phyloP scores from a whole-genome alignment of 2,113 vertebrate genomes.

The Bothrops jararaca region DNA sequence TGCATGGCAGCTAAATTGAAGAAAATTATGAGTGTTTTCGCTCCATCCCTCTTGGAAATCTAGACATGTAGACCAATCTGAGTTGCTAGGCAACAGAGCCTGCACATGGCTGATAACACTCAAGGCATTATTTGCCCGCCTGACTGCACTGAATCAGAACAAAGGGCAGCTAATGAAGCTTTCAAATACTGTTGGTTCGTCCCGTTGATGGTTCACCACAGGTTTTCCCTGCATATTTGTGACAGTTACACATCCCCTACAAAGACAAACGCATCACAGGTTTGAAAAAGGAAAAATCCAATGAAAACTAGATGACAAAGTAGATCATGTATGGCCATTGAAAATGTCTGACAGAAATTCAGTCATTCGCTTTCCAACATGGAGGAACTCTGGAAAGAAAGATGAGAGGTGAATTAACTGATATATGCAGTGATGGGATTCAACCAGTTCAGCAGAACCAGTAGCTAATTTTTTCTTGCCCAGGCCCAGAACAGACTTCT shows the following conservation, averaged over 20 bases:
- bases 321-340: neutral
- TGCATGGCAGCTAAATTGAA: constrained; percentile 56
- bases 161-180: constrained; percentile 68
- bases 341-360: constrained; percentile 20
- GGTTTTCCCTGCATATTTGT: constrained; percentile 35
- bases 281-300: neutral
- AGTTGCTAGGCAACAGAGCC: constrained; percentile 80
- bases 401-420: neutral
- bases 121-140: constrained; percentile 70
- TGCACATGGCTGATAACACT: constrained; percentile 80
- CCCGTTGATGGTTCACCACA: constrained; percentile 35
- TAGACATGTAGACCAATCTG: constrained; percentile 57
- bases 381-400: neutral
- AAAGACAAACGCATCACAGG: neutral
- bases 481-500: too few relatives aligned
- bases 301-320: constrained; percentile 16
- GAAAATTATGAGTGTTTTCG: constrained; percentile 59
- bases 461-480: too few relatives aligned
- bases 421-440: too few relatives aligned
- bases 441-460: too few relatives aligned
- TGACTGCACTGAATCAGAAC: constrained; percentile 66
- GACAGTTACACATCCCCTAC: constrained; percentile 45
- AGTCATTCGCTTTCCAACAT: neutral
- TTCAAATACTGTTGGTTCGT: constrained; percentile 49
- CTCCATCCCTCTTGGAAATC: constrained; percentile 38